Evolutionary conservation across 2,888 invertebrate genomes (phyloP), one percentile per base, ranked within the genome.

Genomic region (Nemurella pictetii): DNA sequence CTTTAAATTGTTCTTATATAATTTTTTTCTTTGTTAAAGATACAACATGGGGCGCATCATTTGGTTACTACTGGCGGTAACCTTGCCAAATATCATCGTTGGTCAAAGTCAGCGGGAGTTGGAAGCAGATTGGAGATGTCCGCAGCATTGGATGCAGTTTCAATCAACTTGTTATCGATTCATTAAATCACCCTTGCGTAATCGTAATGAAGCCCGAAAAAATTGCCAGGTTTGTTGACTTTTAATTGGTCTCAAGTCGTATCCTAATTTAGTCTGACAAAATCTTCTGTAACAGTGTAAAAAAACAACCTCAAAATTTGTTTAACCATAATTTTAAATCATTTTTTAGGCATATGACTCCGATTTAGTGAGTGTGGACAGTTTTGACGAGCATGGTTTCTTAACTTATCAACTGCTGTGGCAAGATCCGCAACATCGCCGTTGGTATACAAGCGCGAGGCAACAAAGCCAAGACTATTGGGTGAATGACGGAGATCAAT

Each of bases 141-240:
- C 98, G 0, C 94, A 95, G 84, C 93, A 96, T 89, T 98, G 98
- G 98, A 90, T 95, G n/a, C 93, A 94, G 35, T 96, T 93, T 89
- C 93, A 94, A 87, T 94, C 95, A 86, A 94, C 95, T 0, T 99
- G 98, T 90, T 98, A 97, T 89, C 94, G 96, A 83, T 98, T 98
- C 89, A 96, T 96, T 1, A 95, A 96, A 88, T 97, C 97, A 4
- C 98, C 98, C 0, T 93, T 94, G 88, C 95, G 94, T 85, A 94
- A 94, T 75, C 94, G 95, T 89, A 94, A 94, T 88, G 97, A 97
- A 88, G 97, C 98, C 0, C 93, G 95, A 87, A 94, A 94, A 88
- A 95, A 96, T 87, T 98, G 98, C 89, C 94, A 93, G 89, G 90
- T 90, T 87, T 84, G 32, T 75, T 75, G 1, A 75, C 26, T 4